Evolutionary conservation across 2,113 vertebrate species (phyloP).

Genomic region (Hystrix cristata): DNA sequence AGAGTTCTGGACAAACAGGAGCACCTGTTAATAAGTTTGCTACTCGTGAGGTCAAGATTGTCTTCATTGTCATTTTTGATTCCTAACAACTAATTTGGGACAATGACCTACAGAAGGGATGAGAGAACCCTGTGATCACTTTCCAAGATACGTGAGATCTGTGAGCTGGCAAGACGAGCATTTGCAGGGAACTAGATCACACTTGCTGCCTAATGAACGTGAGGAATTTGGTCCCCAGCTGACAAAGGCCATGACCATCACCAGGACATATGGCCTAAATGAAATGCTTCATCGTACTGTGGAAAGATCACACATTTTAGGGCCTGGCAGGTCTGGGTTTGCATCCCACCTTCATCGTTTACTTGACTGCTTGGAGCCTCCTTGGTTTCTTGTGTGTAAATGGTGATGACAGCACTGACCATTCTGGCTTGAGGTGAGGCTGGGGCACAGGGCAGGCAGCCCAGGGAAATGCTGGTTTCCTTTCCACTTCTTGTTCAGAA

Average conservation of each 20-base stretch:
- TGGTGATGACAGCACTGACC: not conserved
- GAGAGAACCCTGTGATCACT: not conserved
- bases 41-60: not conserved
- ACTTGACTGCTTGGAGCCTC: too few species aligned
- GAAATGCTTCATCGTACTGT: not conserved
- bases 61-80: not conserved
- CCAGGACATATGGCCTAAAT: not conserved
- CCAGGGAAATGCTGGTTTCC: not conserved
- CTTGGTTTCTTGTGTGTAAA: not conserved
- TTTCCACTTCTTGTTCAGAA: not conserved
- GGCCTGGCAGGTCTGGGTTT: not conserved
- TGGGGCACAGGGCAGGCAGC: not conserved
- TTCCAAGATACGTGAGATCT: not conserved
- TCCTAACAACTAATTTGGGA: not conserved
- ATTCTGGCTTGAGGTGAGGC: not conserved
- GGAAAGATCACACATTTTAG: not conserved
- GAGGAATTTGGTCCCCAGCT: not conserved
- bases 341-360: accelerated
- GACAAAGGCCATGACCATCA: not conserved
- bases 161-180: not conserved
- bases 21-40: not conserved
- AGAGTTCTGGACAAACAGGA: not conserved
- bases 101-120: not conserved
- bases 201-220: not conserved
- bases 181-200: not conserved